Evolutionary conservation across 2,888 invertebrate species (phyloP).

Genomic region (Shargacucullia verbasci): DNA sequence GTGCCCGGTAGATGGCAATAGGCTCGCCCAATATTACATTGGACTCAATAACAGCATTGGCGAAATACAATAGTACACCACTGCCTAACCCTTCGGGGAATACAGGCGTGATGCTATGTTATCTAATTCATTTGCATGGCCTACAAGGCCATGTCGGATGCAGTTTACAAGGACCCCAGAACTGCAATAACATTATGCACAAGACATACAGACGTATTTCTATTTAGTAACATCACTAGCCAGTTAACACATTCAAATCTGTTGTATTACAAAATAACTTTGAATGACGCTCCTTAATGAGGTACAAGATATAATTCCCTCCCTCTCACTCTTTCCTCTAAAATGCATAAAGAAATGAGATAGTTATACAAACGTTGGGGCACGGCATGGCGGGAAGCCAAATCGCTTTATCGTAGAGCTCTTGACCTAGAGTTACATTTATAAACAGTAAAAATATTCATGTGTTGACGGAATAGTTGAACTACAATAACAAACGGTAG

Average conservation of each 20-base stretch:
- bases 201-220: constrained; percentile 21
- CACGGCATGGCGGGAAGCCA: constrained; percentile 72
- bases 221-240: constrained; percentile 27
- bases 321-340: constrained; percentile 24
- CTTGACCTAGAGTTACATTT: constrained; percentile 82
- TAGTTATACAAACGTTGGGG: constrained; percentile 29
- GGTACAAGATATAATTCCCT: constrained; percentile 37
- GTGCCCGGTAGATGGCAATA: no score
- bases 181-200: constrained; percentile 43
- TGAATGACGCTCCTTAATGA: constrained; percentile 49
- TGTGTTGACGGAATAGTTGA: constrained; percentile 57
- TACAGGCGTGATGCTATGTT: no score
- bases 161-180: constrained; percentile 24
- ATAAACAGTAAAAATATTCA: constrained; percentile 62
- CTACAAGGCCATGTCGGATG: constrained; percentile 32
- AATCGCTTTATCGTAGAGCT: constrained; percentile 66
- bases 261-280: constrained; percentile 54
- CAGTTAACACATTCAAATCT: constrained; percentile 46
- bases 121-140: constrained; percentile 24
- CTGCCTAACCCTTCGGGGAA: no score
- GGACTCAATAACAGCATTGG: no score
- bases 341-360: constrained; percentile 48
- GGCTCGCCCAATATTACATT: no score
- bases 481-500: constrained; percentile 52
- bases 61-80: no score